These are phyloP conservation scores for Actinopyga echinites DNA, from an alignment of 53 echinoderm and acorn worm species.

Conservation along the genomic window DNA sequence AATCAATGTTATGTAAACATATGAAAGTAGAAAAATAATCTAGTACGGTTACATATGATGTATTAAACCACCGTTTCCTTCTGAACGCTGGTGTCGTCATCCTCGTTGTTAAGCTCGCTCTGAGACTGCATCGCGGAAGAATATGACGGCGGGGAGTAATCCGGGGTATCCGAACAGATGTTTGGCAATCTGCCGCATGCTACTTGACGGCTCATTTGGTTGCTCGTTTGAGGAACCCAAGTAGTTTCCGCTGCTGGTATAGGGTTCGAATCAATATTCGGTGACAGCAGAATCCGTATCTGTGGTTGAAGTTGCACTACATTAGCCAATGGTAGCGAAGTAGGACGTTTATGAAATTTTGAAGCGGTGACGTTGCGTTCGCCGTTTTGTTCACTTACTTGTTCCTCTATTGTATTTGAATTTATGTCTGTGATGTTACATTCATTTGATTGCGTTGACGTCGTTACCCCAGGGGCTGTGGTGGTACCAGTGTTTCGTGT, in stretches of 20 bases:
- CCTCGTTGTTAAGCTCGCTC: neutral
- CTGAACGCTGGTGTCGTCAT: conserved; percentile 12
- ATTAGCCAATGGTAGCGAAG: conserved; percentile 54
- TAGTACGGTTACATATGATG: neutral
- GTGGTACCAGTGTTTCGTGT: neutral
- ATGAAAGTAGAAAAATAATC: conserved; percentile 41
- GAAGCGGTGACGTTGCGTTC: neutral
- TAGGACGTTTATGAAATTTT: conserved; percentile 47
- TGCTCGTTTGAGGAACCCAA: conserved; percentile 36
- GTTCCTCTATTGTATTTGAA: neutral
- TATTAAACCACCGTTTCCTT: conserved; percentile 29
- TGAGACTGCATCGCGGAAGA: conserved; percentile 47
- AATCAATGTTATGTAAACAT: conserved; percentile 10
- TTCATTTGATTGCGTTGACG: neutral
- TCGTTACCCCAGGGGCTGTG: neutral
- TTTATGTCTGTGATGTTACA: neutral
- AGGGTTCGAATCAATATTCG: conserved; percentile 42
- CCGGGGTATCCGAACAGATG: conserved; percentile 14
- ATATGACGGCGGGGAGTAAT: conserved; percentile 43
- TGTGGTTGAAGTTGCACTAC: conserved; percentile 36
- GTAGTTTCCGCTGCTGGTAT: conserved; percentile 44
- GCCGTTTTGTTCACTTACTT: neutral
- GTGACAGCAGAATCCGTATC: conserved; percentile 33
- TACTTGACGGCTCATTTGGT: conserved; percentile 29
- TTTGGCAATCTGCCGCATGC: conserved; percentile 16